These are phyloP conservation scores for Metopolophium dirhodum DNA, from an alignment of 1,140 invertebrate genomes.

Conservation along the genomic window DNA sequence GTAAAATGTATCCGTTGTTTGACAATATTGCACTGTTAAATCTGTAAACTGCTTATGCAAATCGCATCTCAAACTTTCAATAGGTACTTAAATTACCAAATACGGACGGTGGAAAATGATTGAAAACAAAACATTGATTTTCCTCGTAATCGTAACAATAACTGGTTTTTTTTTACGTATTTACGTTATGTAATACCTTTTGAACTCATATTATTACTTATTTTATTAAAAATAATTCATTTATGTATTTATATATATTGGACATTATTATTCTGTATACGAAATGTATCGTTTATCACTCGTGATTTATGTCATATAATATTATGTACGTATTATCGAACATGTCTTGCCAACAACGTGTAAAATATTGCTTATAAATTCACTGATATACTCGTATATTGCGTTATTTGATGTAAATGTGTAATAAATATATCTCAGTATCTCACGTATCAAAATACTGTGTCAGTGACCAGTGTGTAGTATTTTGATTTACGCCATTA, in stretches of 20 bases:
- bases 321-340: not conserved
- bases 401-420: not conserved
- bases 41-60: not conserved
- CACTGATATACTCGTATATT: not conserved
- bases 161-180: not conserved
- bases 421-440: not conserved
- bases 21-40: not conserved
- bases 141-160: not conserved
- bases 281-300: not conserved
- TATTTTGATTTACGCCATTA: not conserved
- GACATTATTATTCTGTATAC: not conserved
- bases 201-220: not conserved
- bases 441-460: not conserved
- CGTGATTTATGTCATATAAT: not conserved
- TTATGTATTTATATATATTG: not conserved
- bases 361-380: not conserved
- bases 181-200: not conserved
- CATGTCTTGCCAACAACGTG: not conserved
- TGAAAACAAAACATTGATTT: not conserved
- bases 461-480: not conserved
- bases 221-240: not conserved
- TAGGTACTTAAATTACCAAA: not conserved
- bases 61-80: not conserved
- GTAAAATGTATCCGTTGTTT: not conserved
- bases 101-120: not conserved